Evolutionary conservation across 2,113 vertebrate genomes (phyloP).

Genomic region (Cyrtonyx montezumae): DNA sequence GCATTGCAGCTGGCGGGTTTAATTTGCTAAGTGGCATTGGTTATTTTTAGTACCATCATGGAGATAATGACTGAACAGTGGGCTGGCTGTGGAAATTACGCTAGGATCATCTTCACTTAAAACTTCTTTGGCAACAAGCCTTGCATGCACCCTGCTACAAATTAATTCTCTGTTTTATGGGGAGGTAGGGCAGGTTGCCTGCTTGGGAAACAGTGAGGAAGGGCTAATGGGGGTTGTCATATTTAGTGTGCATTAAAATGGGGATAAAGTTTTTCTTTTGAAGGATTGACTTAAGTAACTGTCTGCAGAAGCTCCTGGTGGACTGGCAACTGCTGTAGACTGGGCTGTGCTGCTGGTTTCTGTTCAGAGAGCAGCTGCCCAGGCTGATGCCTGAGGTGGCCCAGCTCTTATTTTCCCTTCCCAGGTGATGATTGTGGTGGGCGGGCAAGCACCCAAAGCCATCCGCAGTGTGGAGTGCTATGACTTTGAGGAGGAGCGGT

Average conservation of each 20-base stretch:
- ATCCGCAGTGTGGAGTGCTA: conserved; percentile 97
- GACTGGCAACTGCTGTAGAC: not conserved
- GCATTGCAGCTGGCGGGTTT: conserved; percentile 42
- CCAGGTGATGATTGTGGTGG: conserved; percentile 98
- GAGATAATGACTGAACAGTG: conserved; percentile 7
- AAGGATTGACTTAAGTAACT: not conserved
- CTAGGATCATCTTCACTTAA: not conserved
- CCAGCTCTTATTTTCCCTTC: conserved; percentile 17
- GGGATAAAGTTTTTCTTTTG: not conserved
- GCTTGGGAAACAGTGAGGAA: not conserved
- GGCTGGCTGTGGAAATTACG: not conserved
- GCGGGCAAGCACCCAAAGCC: conserved; percentile 95
- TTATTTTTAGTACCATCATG: conserved; percentile 37
- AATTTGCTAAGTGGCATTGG: conserved; percentile 2
- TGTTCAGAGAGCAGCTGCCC: not conserved
- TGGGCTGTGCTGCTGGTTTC: not conserved
- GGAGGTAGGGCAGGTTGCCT: not conserved
- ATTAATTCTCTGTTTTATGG: not conserved
- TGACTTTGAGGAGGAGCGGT: conserved; percentile 94
- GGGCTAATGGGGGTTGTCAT: not conserved
- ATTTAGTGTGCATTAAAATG: not conserved
- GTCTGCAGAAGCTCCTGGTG: not conserved
- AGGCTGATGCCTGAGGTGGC: not conserved
- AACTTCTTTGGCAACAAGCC: not conserved
- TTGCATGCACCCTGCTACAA: rapidly evolving